Evolutionary conservation across 2,888 invertebrate species (phyloP).

Genomic region (Hoplodrina ambigua): DNA sequence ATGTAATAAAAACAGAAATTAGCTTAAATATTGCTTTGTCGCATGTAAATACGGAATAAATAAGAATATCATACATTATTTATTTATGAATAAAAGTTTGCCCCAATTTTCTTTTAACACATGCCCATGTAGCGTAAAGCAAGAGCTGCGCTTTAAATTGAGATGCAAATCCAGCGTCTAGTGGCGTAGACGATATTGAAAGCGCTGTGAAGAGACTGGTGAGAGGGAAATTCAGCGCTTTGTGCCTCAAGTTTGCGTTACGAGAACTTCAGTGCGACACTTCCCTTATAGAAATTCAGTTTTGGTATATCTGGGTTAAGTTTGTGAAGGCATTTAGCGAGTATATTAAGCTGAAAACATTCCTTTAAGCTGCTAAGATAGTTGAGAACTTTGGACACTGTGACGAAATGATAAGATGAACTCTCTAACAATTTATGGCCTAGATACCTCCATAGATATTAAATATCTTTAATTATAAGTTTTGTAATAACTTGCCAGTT

Average conservation of each 20-base stretch:
- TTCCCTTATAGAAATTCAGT: slow-evolving; percentile 48
- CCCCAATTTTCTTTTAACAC: slow-evolving; percentile 56
- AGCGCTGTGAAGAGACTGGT: slow-evolving; percentile 59
- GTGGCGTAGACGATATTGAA: slow-evolving; percentile 63
- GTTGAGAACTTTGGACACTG: slow-evolving; percentile 17
- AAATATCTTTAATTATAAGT: neutral
- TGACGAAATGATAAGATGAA: slow-evolving; percentile 7
- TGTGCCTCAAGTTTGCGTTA: slow-evolving; percentile 67
- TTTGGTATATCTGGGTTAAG: slow-evolving; percentile 55
- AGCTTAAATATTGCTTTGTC: slow-evolving; percentile 20
- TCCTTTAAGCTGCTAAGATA: slow-evolving; percentile 12
- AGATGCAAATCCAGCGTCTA: slow-evolving; percentile 68
- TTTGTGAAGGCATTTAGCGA: slow-evolving; percentile 45
- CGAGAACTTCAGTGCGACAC: slow-evolving; percentile 55
- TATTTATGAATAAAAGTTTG: slow-evolving; percentile 62
- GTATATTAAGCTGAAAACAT: slow-evolving; percentile 37
- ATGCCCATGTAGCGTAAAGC: slow-evolving; percentile 50
- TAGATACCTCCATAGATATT: neutral
- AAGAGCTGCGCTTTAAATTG: slow-evolving; percentile 67
- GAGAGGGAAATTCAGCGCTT: slow-evolving; percentile 69
- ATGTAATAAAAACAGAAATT: slow-evolving; percentile 36
- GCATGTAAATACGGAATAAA: slow-evolving; percentile 52
- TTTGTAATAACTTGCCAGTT: neutral
- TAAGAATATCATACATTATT: slow-evolving; percentile 65
- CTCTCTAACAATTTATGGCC: neutral